Percentiles rank a stretch among this genome's conserved stretches.
phyloP scores from a whole-genome alignment of 2,797 vertebrate genomes.

The Nothura maculosa region DNA sequence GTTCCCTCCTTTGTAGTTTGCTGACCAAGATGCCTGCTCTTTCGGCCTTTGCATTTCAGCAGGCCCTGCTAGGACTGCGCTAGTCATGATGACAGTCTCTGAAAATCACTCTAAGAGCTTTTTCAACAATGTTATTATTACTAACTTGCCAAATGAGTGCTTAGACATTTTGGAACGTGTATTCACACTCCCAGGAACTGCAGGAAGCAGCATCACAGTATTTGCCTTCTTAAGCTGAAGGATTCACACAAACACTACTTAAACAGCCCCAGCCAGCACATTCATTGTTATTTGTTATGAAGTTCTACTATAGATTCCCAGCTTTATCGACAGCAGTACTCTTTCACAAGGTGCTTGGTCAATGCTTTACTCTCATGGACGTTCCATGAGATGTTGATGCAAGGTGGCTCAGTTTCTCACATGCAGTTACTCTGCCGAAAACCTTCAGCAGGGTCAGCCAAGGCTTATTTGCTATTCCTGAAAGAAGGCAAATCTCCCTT shows the following conservation, averaged over 20 bases:
- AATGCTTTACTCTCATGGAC: constrained; percentile 40
- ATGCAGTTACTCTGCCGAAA: constrained; percentile 49
- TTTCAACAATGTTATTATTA: constrained; percentile 36
- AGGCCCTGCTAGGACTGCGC: constrained; percentile 42
- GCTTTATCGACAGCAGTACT: constrained; percentile 1
- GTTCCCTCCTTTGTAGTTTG: constrained; percentile 54
- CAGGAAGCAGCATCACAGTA: constrained; percentile 64
- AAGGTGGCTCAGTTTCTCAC: constrained; percentile 38
- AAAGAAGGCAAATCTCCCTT: constrained; percentile 51
- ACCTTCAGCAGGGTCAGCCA: constrained; percentile 49
- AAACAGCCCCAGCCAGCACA: constrained; percentile 5
- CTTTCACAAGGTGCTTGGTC: constrained; percentile 51
- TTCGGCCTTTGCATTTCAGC: constrained; percentile 46
- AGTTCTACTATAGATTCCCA: constrained; percentile 33
- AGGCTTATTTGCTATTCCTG: constrained; percentile 38
- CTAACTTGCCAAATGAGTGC: constrained; percentile 50
- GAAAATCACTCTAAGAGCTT: constrained; percentile 68
- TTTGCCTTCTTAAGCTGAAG: constrained; percentile 60
- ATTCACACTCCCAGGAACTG: constrained; percentile 48
- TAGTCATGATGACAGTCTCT: constrained; percentile 55
- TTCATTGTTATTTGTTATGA: constrained; percentile 30
- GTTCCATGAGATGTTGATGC: constrained; percentile 38
- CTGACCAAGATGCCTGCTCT: constrained; percentile 42
- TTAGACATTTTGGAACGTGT: constrained; percentile 56
- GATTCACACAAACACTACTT: constrained; percentile 41